These are phyloP conservation scores for Urosaurus nigricauda DNA, from an alignment of 2,797 vertebrate genomes.

Conservation along the genomic window DNA sequence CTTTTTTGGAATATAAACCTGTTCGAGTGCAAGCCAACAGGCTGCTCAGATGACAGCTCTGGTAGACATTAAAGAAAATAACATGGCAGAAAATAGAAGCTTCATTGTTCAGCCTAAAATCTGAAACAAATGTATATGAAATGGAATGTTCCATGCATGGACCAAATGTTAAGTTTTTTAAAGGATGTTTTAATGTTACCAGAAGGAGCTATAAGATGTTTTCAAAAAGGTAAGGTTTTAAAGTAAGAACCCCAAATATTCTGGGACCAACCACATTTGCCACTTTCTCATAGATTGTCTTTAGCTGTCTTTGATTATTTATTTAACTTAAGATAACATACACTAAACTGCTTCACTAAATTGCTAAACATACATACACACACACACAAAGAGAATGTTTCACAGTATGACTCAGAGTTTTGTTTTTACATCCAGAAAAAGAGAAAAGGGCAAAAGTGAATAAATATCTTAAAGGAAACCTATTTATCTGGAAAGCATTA, in stretches of 20 bases:
- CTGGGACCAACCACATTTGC: conserved; percentile 29
- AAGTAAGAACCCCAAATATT: conserved; percentile 49
- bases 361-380: conserved; percentile 67
- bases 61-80: conserved; percentile 73
- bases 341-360: conserved; percentile 58
- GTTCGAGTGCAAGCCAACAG: conserved; percentile 68
- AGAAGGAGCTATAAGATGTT: neutral
- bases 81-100: conserved; percentile 78
- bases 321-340: conserved; percentile 46
- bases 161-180: conserved; percentile 49
- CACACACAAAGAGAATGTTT: conserved; percentile 63
- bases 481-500: neutral
- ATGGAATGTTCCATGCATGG: conserved; percentile 69
- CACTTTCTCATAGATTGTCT: conserved; percentile 53
- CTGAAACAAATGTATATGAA: conserved; percentile 75
- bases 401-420: conserved; percentile 45
- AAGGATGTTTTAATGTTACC: conserved; percentile 39
- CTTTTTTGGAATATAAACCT: conserved; percentile 80
- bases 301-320: conserved; percentile 62
- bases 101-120: conserved; percentile 79
- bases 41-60: conserved; percentile 76
- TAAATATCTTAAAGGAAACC: neutral
- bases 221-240: conserved; percentile 16
- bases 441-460: conserved; percentile 42
- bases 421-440: conserved; percentile 47